A percentile compares a stretch with the other conserved stretches of the same genome.
Conservation (phyloP, 2,113 vertebrate genomes). For the Cebus imitator region DNA sequence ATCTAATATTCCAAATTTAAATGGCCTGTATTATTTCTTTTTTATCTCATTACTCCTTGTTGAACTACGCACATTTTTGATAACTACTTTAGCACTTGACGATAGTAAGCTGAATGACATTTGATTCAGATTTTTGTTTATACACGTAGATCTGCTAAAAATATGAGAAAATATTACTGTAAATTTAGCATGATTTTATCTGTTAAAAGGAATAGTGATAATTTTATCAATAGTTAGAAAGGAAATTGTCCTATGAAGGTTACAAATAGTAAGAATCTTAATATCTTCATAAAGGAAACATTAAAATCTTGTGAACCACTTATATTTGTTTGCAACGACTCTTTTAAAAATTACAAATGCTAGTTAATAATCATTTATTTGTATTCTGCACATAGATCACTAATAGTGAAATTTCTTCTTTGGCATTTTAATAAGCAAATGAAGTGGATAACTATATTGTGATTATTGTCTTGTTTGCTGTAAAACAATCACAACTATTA, state of each 20-base stretch:
- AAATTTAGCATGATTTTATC: background rate
- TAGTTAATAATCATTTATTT: background rate
- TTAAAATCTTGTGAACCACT: background rate
- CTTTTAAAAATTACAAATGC: background rate
- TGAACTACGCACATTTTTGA: background rate
- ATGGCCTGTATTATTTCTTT: background rate
- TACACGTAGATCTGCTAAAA: background rate
- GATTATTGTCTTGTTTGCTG: background rate
- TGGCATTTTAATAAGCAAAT: background rate
- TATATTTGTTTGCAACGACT: background rate
- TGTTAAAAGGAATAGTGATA: background rate
- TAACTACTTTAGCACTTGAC: background rate
- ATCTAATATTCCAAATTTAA: background rate
- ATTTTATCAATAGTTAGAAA: background rate
- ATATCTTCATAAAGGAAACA: background rate
- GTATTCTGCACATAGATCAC: background rate
- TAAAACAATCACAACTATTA: background rate
- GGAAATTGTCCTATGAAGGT: background rate
- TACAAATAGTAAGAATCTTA: background rate
- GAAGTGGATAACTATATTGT: background rate
- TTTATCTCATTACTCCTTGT: background rate
- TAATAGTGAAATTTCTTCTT: background rate
- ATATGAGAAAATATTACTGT: background rate
- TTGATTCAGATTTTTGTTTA: background rate
- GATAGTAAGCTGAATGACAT: background rate